phyloP scores from a whole-genome alignment of 2,797 vertebrate genomes.

The Cirrhinus mrigala region DNA sequence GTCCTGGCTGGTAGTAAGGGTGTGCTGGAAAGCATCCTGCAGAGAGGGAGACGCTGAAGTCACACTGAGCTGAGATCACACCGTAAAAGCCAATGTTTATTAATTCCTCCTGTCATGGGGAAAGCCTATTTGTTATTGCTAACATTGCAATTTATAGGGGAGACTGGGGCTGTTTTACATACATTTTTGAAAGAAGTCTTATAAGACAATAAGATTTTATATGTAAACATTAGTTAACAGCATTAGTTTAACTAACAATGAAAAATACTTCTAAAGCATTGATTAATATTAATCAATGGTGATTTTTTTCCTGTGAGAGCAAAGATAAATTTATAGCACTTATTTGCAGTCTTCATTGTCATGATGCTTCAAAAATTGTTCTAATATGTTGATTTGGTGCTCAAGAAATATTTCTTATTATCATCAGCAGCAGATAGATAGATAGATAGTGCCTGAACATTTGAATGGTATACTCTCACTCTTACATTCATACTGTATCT shows the following conservation, averaged over 20 bases:
- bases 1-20: slow-evolving; percentile 18
- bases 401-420: too few relatives aligned
- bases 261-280: neutral
- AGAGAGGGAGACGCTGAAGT: slow-evolving; percentile 18
- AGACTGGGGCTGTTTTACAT: neutral
- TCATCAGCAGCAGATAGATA: too few relatives aligned
- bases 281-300: neutral
- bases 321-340: neutral
- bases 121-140: slow-evolving; percentile 23
- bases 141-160: slow-evolving; percentile 2
- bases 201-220: neutral
- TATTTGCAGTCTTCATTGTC: neutral
- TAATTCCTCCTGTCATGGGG: slow-evolving; percentile 17
- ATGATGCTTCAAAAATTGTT: neutral
- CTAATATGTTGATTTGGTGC: too few relatives aligned
- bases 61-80: slow-evolving; percentile 26
- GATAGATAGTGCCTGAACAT: neutral
- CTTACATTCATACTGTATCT: neutral
- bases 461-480: neutral
- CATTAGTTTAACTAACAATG: too few relatives aligned
- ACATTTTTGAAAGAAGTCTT: neutral
- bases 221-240: neutral
- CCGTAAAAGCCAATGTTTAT: slow-evolving; percentile 49
- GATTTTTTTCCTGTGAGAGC: too few relatives aligned
- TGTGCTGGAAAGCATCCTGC: slow-evolving; percentile 35